These are phyloP conservation scores for Eremobia ochroleuca DNA, from an alignment of 2,888 invertebrate genomes.

Conservation along the genomic window DNA sequence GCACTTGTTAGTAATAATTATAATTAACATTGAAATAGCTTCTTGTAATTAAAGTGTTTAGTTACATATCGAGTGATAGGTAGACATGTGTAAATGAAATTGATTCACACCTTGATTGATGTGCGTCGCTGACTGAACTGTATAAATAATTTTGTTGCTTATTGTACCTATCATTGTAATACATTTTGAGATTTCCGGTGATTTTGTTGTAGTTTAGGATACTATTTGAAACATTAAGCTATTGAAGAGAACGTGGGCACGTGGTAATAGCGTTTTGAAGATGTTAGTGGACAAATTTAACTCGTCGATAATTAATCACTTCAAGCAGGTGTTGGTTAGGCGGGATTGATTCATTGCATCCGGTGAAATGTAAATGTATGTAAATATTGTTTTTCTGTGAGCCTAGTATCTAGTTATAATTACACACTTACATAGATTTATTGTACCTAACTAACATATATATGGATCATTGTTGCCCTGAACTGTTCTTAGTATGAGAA, in stretches of 20 bases:
- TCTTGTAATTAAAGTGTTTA: slow-evolving; percentile 12
- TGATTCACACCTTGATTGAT: background rate
- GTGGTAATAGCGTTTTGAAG: background rate
- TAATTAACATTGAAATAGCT: slow-evolving; percentile 8
- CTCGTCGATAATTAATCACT: too few species aligned
- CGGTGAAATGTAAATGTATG: too few species aligned
- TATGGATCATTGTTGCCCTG: background rate
- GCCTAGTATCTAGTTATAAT: too few species aligned
- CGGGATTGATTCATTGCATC: too few species aligned
- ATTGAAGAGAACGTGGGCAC: background rate
- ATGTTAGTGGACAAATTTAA: background rate
- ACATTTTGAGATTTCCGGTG: background rate
- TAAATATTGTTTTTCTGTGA: too few species aligned
- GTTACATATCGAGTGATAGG: slow-evolving; percentile 1
- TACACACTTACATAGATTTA: too few species aligned
- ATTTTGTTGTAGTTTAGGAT: background rate
- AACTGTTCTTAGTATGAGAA: background rate
- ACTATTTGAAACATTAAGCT: background rate
- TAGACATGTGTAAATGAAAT: background rate
- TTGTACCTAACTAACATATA: too few species aligned
- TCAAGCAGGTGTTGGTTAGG: too few species aligned
- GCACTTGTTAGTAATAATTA: slow-evolving; percentile 30
- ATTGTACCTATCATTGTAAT: background rate
- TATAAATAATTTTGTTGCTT: background rate
- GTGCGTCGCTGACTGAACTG: background rate